phyloP scores from a whole-genome alignment of 2,113 vertebrate genomes.

The Hoplias malabaricus region DNA sequence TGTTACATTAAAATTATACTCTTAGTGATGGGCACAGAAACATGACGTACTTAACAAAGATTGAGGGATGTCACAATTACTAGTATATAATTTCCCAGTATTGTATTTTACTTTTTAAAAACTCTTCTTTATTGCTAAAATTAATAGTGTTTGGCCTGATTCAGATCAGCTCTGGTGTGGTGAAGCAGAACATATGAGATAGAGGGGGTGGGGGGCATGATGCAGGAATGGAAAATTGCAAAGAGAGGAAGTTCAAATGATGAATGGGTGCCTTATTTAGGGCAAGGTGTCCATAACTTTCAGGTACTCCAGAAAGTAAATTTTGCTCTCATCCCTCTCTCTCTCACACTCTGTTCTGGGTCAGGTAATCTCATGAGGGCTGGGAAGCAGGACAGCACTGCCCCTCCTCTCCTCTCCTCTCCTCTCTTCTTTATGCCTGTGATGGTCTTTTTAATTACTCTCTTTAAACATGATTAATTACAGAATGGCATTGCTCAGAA shows the following conservation, averaged over 20 bases:
- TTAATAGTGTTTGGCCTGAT: no score
- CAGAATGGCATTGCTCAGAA: slow-evolving; percentile 5
- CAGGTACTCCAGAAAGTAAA: slow-evolving; percentile 50
- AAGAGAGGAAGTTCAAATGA: slow-evolving; percentile 32
- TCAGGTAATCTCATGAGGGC: slow-evolving; percentile 46
- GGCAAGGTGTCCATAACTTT: slow-evolving; percentile 59
- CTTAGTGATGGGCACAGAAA: slow-evolving; percentile 3
- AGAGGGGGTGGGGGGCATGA: slow-evolving; percentile 14
- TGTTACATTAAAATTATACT: background rate
- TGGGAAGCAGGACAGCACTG: slow-evolving; percentile 45
- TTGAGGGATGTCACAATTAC: no score
- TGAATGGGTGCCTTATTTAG: slow-evolving; percentile 45
- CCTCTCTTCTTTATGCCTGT: background rate
- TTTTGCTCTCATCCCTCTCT: slow-evolving; percentile 30
- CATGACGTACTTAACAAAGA: background rate
- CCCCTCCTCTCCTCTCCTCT: slow-evolving; percentile 14
- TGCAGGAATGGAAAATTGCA: slow-evolving; percentile 6
- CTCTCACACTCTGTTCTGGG: slow-evolving; percentile 49
- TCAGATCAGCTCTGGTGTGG: slow-evolving; percentile 6
- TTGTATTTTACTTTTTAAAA: no score
- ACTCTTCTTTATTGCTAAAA: no score
- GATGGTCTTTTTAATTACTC: slow-evolving; percentile 48
- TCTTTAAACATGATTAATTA: slow-evolving; percentile 43
- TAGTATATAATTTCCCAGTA: no score
- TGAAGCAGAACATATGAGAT: background rate